Evolutionary conservation across 1,140 invertebrate genomes (phyloP), one percentile per base, ranked within the genome.

Genomic region (Calephelis nemesis): DNA sequence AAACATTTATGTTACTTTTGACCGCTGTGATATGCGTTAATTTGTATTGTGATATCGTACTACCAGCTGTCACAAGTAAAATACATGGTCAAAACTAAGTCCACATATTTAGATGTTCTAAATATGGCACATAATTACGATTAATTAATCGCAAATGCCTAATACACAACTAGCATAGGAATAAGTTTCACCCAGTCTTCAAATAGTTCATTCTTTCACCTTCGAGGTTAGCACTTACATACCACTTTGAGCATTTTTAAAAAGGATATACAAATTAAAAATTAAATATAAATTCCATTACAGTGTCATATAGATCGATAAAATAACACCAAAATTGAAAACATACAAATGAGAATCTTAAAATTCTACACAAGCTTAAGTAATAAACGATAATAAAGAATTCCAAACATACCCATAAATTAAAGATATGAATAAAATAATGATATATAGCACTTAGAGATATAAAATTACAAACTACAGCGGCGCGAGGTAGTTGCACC

Each of bases 381-480:
- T 78, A 83, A 82, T 78, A 81, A 79, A 84, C 76, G 68, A 80
- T 83, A 77, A 70, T 71, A 81, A 84, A 70, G 69, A 82, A 83
- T 76, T 85, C 79, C 83, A 79, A 86, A 81, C 80, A 79, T 79
- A 85, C 84, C 85, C 77, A 80, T 86, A 83, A 76, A 77, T 82
- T 85, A 74, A 79, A 78, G 15, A 69, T 73, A 74, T 79, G 54
- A 72, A 76, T 71, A 77, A 69, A 83, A 77, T 74, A 77, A 71
- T 73, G 68, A 70, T 72, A 69, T 73, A 72, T 75, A 77, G 76
- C 69, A 71, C 67, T 74, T 76, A 78, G 58, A 62, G 70, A 74
- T 76, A 79, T 47, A 68, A 73, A 68, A 69, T 70, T 81, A 79
- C 45, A 65, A 72, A 72, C 66, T 75, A 73, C 66, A 70, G 67